Evolutionary conservation across 2,797 vertebrate species (phyloP), one percentile per base, ranked within the genome.

Genomic region (Notoglanidium macrostoma): DNA sequence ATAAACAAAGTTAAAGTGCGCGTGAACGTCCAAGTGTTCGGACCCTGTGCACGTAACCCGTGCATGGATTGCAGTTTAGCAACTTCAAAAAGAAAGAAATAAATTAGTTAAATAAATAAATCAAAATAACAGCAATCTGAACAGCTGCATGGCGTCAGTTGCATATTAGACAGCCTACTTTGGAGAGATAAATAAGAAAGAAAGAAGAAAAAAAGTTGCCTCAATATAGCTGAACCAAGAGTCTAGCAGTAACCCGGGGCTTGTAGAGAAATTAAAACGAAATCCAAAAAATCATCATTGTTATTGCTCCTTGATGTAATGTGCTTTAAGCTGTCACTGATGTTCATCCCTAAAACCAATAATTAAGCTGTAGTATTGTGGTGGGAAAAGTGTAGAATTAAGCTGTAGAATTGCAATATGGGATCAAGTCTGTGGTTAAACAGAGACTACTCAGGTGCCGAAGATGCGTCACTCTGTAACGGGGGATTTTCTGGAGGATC

Each of bases 1-100:
- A 35, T 35, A 54, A 61, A 84, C 23, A 59, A 85, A 85, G 83
- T 85, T 74, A 10, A 84, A 73, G 70, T n/a, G 80, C 26, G 15
- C 35, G 35, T 15, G 12, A 44, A 44, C 10, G 23, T 26, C 10
- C 10, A 29, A 65, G 14, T 4, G 26, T 32, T 82, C 15, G 44
- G 21, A 83, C 1, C 15, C 8, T 46, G 40, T 19, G 68, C 68
- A 59, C 35, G 23, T n/a, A 44, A 4, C 29, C 8, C n/a, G 5
- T 21, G 61, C 63, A 21, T 3, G 63, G 15, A 51, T 82, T 32
- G 23, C 8, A 29, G 61, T 68, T 14, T 0, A 54, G 21, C 81
- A 67, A 68, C 19, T 83, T 49, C 1, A n/a, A 5, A 26, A 12
- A 73, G 0, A 26, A 44, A 6, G 0, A 72, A 21, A 23, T 0